These are phyloP conservation scores for Chiloscyllium plagiosum DNA, from an alignment of 2,113 vertebrate genomes.

Conservation along the genomic window DNA sequence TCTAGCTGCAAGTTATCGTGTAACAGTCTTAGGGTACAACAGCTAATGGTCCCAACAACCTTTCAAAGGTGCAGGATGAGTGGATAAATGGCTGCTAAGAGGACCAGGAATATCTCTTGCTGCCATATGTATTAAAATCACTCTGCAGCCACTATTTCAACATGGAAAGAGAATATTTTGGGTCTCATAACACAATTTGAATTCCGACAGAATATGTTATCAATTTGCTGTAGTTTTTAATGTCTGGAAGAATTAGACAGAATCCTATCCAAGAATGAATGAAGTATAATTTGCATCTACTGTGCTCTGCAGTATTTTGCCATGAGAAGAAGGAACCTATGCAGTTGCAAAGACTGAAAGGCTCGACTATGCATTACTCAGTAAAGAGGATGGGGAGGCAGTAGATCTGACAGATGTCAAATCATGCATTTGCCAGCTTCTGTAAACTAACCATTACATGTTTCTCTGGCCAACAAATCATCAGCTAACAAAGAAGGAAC, in stretches of 20 bases:
- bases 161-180: not conserved
- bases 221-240: not conserved
- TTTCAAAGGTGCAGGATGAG: not conserved
- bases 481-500: not conserved
- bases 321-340: not conserved
- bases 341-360: not conserved
- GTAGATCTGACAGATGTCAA: not conserved
- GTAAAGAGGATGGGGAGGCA: not conserved
- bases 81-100: not conserved
- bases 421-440: not conserved
- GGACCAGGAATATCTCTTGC: not conserved
- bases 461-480: not conserved
- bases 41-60: not conserved
- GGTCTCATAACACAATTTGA: not conserved
- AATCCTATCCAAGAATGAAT: not conserved
- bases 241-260: not conserved
- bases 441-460: not conserved
- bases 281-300: not conserved
- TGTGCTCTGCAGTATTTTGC: not conserved
- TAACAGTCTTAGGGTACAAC: not conserved
- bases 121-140: not conserved
- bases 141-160: not conserved
- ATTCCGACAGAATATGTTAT: not conserved
- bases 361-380: not conserved
- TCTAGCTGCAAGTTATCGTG: not conserved